A percentile compares a stretch with the other conserved stretches of the same genome.
Conservation (phyloP, 2,113 vertebrate species). For the Microtus pennsylvanicus region DNA sequence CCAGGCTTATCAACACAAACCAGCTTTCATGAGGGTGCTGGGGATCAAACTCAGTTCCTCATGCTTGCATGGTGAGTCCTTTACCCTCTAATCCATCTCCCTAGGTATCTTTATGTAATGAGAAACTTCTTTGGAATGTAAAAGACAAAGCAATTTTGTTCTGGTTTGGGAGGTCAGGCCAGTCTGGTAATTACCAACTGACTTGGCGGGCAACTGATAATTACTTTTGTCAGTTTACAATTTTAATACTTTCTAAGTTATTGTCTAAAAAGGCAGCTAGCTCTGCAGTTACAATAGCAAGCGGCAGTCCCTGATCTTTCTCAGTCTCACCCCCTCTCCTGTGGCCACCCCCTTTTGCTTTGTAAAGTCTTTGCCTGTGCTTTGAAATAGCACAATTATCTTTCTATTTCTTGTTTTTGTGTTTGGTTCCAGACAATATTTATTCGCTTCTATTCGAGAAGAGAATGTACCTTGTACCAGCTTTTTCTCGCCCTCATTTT, state of each 20-base stretch:
- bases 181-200: conserved; percentile 21
- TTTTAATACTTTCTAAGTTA: neutral
- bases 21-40: neutral
- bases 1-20: neutral
- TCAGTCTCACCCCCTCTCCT: neutral
- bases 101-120: neutral
- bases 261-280: neutral
- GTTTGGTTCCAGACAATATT: neutral
- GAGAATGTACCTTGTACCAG: neutral
- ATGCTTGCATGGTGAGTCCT: neutral
- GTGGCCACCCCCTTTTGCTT: neutral
- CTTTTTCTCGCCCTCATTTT: neutral
- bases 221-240: conserved; percentile 21
- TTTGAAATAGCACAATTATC: neutral
- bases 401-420: neutral
- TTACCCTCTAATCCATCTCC: neutral
- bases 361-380: neutral
- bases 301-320: neutral
- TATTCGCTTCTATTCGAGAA: neutral
- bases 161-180: conserved; percentile 2
- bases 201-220: neutral
- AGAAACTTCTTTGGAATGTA: conserved; percentile 35
- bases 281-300: neutral
- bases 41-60: neutral
- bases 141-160: conserved; percentile 32